phyloP scores from a whole-genome alignment of 1,140 invertebrate species.

The Aphaenogaster floridana region DNA sequence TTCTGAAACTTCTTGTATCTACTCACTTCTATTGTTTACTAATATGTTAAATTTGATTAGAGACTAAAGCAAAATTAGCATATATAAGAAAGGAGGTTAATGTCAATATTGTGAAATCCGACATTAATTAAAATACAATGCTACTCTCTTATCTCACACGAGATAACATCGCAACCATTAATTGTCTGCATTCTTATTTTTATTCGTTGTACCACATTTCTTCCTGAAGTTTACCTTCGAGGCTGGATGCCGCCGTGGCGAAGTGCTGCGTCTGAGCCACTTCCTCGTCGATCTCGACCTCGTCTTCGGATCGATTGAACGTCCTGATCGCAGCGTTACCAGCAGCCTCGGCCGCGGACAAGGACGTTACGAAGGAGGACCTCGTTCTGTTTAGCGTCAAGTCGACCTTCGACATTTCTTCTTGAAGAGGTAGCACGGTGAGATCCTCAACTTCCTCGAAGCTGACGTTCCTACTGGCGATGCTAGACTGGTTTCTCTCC shows the following conservation, averaged over 20 bases:
- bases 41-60: background rate
- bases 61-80: background rate
- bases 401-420: conserved; percentile 74
- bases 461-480: conserved; percentile 66
- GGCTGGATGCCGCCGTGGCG: conserved; percentile 77
- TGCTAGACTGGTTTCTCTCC: conserved; percentile 62
- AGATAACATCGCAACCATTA: background rate
- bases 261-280: conserved; percentile 75
- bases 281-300: conserved; percentile 76
- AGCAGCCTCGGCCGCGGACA: conserved; percentile 54
- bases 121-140: conserved; percentile 49
- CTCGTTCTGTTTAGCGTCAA: conserved; percentile 77
- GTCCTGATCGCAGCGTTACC: conserved; percentile 66
- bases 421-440: conserved; percentile 80
- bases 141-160: background rate
- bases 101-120: background rate
- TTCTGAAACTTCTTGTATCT: background rate
- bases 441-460: conserved; percentile 76
- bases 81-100: background rate
- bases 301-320: conserved; percentile 77
- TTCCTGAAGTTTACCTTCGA: conserved; percentile 73
- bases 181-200: background rate
- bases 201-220: background rate
- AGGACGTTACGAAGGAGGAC: conserved; percentile 62
- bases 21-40: background rate